These are phyloP conservation scores for Noctua fimbriata DNA, from an alignment of 2,888 invertebrate species.

Conservation along the genomic window DNA sequence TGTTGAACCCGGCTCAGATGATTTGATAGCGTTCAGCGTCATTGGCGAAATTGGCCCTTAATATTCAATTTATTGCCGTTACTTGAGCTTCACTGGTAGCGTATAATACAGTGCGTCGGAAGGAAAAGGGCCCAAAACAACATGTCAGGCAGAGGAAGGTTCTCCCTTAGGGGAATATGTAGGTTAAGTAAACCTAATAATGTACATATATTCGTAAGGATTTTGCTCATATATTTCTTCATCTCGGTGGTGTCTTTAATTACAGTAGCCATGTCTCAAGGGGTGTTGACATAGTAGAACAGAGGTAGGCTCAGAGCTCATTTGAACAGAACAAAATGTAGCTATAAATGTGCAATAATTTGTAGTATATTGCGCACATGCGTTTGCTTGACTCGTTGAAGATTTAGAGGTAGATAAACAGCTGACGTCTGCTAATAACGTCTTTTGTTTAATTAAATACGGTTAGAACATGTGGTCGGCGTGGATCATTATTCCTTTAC, in stretches of 20 bases:
- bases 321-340: neutral
- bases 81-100: slow-evolving; percentile 32
- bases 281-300: neutral
- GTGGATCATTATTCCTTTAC: neutral
- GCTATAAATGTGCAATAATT: neutral
- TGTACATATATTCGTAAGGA: slow-evolving; percentile 3
- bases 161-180: slow-evolving; percentile 24
- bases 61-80: slow-evolving; percentile 26
- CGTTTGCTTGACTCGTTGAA: slow-evolving; percentile 6
- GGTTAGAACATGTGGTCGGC: neutral
- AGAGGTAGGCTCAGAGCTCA: neutral
- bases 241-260: neutral
- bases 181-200: slow-evolving; percentile 47
- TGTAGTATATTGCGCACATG: neutral
- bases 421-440: slow-evolving; percentile 43
- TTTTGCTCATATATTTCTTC: neutral
- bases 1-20: neutral
- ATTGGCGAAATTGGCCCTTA: neutral
- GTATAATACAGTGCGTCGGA: slow-evolving; percentile 16
- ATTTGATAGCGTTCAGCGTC: neutral
- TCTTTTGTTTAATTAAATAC: slow-evolving; percentile 17
- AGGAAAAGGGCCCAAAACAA: slow-evolving; percentile 35
- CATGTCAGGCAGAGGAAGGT: slow-evolving; percentile 20
- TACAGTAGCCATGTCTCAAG: neutral
- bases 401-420: slow-evolving; percentile 54